Base-by-base conservation (phyloP, 2,113 vertebrate genomes). In the Nipponia nippon region DNA sequence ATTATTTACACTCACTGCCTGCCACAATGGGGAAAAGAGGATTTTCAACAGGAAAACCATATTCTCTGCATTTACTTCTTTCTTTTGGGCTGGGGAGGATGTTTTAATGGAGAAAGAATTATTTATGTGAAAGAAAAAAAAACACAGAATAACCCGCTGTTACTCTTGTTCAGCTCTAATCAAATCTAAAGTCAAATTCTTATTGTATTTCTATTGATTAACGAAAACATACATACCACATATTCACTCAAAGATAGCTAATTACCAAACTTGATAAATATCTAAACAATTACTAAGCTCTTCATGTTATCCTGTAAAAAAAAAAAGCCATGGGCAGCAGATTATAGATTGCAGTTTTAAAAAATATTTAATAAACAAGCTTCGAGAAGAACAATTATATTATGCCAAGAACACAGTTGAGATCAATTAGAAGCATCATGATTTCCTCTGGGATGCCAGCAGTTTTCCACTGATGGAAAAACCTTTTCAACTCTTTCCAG, bases 401-500 rank as follows among this genome's bases (percentile, higher is more conserved):
- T 94, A 56, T 42, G 67, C 34, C 62, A 90, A 83, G 30, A 96
- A 95, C 63, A 81, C 53, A 30, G 76, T 1, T 55, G 40, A 53
- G 80, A 92, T 69, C 30, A 83, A 96, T 95, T 59, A 63, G 69
- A 97, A 66, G n/a, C 56, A 83, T 18, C 34, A 58, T 20, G 59
- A 95, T 89, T 95, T 94, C 87, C 90, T 93, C 91, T 87, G 69
- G 71, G 71, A 72, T 44, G 29, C 58, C 91, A 93, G 80, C 69
- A 89, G 81, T 75, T 91, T 91, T 89, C 73, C 70, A 95, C 62
- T 72, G 52, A 94, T 23, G 20, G 70, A 95, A 90, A 83, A 80
- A 85, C 20, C 70, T 96, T 93, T 72, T 71, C 67, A 69, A 9
- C 32, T 94, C 84, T 47, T 80, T 85, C 16, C 44, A 79, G 61